Percentiles rank a stretch among this genome's conserved stretches.
phyloP scores from a whole-genome alignment of 2,113 vertebrate species.

The Actinemys pallida region DNA sequence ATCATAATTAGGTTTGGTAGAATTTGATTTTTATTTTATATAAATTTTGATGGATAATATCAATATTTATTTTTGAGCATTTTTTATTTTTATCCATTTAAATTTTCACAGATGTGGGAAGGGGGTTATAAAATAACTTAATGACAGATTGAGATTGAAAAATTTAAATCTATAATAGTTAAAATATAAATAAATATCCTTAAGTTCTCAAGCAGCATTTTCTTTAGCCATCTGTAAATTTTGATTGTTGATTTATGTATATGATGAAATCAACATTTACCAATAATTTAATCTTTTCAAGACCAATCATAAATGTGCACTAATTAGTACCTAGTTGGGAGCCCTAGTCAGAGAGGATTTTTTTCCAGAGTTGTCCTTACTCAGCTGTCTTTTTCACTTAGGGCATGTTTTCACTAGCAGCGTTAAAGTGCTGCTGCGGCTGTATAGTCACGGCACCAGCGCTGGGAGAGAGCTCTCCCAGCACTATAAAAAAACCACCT shows the following conservation, averaged over 20 bases:
- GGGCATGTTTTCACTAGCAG: too few relatives aligned
- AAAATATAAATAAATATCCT: not conserved
- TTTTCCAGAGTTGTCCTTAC: not conserved
- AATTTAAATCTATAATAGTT: not conserved
- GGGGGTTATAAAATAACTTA: not conserved
- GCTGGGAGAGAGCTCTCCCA: too few relatives aligned
- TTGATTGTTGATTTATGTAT: not conserved
- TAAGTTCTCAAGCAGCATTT: not conserved
- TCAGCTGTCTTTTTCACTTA: not conserved
- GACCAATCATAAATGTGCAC: accelerated
- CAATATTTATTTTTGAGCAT: not conserved
- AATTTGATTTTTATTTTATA: not conserved
- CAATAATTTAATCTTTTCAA: not conserved
- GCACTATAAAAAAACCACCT: too few relatives aligned
- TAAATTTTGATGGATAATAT: not conserved
- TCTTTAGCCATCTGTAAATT: not conserved
- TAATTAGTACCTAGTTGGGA: not conserved
- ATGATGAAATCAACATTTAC: not conserved
- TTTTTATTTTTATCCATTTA: not conserved
- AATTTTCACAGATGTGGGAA: not conserved
- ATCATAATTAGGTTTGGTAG: not conserved
- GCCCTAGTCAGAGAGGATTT: not conserved
- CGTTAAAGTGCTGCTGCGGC: too few relatives aligned
- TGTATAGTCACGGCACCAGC: too few relatives aligned
- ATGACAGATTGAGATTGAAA: not conserved